Conservation (phyloP, 2,113 vertebrate species). For the Lycocorax pyrrhopterus region DNA sequence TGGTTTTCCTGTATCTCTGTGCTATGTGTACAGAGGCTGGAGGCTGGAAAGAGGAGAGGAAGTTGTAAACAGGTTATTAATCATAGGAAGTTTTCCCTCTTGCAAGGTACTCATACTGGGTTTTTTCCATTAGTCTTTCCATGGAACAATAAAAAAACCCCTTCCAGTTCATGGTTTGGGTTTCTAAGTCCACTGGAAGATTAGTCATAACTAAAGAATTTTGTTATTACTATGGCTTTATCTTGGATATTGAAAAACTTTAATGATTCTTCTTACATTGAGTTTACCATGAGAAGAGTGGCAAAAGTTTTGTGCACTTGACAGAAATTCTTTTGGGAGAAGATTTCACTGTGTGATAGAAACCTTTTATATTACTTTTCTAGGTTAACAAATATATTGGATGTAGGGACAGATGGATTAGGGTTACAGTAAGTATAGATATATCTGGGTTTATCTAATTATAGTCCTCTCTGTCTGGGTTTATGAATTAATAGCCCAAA, state of each 20-base stretch:
- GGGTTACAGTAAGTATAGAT: not conserved
- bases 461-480: not conserved
- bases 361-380: not conserved
- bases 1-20: not conserved
- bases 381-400: not conserved
- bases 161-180: not conserved
- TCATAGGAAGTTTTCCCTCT: not conserved
- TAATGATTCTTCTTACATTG: not conserved
- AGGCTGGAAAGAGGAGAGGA: not conserved
- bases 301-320: not conserved
- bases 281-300: not conserved
- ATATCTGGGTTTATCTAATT: not conserved
- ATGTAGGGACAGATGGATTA: not conserved
- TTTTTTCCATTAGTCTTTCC: not conserved
- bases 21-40: not conserved
- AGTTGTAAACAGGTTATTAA: not conserved
- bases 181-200: not conserved
- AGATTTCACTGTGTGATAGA: not conserved
- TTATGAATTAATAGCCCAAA: not conserved
- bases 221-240: not conserved
- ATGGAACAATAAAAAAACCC: not conserved
- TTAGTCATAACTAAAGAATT: not conserved
- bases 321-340: not conserved
- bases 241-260: not conserved
- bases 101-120: not conserved